phyloP scores from a whole-genome alignment of 2,888 invertebrate genomes.

The Adelphocoris suturalis region DNA sequence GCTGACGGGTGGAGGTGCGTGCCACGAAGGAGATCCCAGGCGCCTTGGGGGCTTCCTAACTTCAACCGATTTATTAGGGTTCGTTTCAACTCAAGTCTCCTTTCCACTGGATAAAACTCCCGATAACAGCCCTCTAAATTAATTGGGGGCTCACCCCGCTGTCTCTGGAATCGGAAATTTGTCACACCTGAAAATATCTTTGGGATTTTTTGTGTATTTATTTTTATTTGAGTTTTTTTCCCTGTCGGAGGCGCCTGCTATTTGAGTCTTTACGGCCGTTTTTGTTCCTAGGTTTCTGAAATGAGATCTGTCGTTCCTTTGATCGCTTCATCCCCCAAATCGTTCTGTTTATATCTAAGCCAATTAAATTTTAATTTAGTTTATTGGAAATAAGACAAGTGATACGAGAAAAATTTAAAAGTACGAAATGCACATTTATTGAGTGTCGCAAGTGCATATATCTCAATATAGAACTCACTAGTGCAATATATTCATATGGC shows the following conservation, averaged over 20 bases:
- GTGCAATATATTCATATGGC: no score
- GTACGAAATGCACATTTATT: no score
- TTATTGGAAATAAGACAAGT: no score
- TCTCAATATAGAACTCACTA: no score
- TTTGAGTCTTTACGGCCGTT: background rate
- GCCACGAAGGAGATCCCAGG: conserved; percentile 42
- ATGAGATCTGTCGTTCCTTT: background rate
- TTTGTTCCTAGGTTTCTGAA: background rate
- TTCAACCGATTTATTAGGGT: conserved; percentile 25
- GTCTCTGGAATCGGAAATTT: conserved; percentile 7
- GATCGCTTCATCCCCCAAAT: background rate
- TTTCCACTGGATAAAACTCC: conserved; percentile 28
- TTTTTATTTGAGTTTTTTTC: background rate
- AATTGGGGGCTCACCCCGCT: conserved; percentile 13
- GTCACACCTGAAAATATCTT: conserved; percentile 23
- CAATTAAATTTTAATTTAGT: no score
- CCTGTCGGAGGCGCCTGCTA: background rate
- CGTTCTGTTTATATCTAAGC: background rate
- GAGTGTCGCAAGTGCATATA: no score
- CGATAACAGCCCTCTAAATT: conserved; percentile 12
- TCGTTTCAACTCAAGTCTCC: background rate
- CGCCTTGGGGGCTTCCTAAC: conserved; percentile 44
- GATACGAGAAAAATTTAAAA: no score
- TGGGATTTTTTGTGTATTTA: conserved; percentile 1
- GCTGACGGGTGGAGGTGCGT: conserved; percentile 49